These are phyloP conservation scores for Lophotriccus pileatus DNA, from an alignment of 2,797 vertebrate species.

Conservation along the genomic window DNA sequence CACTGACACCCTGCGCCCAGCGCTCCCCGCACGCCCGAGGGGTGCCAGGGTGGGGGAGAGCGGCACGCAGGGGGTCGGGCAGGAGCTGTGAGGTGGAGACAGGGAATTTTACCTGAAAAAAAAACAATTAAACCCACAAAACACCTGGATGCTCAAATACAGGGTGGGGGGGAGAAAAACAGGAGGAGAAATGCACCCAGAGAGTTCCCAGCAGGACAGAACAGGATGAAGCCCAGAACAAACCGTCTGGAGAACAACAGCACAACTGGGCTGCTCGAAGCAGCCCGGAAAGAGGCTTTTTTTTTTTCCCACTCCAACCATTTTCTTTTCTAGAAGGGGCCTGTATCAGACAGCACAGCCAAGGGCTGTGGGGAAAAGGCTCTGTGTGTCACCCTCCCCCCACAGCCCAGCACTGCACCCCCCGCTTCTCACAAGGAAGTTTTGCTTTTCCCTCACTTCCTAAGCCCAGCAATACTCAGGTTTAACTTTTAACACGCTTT, in stretches of 20 bases:
- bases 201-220: not conserved
- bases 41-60: accelerated
- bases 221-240: not conserved
- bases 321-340: not conserved
- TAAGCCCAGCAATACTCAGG: not conserved
- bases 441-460: not conserved
- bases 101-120: not conserved
- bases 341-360: not conserved
- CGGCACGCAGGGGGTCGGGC: not conserved
- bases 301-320: not conserved
- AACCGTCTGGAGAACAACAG: not conserved
- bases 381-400: not conserved
- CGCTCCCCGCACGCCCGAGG: accelerated
- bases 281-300: not conserved
- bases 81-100: not conserved
- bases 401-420: not conserved
- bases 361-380: not conserved
- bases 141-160: not conserved
- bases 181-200: not conserved
- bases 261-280: not conserved
- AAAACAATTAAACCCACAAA: not conserved
- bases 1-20: accelerated
- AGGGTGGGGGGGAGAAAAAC: not conserved
- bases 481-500: not conserved
- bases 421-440: not conserved